phyloP scores from a whole-genome alignment of 1,140 invertebrate species.

The Papilio dardanus region DNA sequence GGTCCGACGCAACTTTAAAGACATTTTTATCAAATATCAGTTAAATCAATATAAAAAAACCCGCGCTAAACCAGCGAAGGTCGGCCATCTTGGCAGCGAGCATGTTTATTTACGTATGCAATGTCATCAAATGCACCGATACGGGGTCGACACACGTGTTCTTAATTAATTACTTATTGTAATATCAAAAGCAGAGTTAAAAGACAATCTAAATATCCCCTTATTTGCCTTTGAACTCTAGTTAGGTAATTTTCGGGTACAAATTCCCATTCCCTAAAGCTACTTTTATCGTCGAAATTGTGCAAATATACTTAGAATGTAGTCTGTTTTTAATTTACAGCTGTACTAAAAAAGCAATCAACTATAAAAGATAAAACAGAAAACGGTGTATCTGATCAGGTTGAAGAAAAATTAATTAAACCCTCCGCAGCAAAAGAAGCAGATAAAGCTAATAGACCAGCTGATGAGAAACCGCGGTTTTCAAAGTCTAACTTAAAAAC shows the following conservation, averaged over 20 bases:
- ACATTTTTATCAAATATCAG: background rate
- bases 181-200: conserved; percentile 32
- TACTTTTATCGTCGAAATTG: background rate
- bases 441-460: conserved; percentile 59
- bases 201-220: too few relatives aligned
- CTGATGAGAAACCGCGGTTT: conserved; percentile 68
- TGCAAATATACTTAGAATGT: conserved; percentile 18
- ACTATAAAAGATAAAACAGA: conserved; percentile 70
- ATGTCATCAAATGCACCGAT: conserved; percentile 68
- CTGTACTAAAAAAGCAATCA: conserved; percentile 71
- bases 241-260: too few relatives aligned
- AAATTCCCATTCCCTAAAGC: background rate
- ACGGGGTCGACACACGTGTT: conserved; percentile 66
- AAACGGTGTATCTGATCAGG: conserved; percentile 64
- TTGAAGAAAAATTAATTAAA: conserved; percentile 72
- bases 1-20: too few relatives aligned
- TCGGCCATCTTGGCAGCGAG: conserved; percentile 66
- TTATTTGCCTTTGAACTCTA: too few relatives aligned
- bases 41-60: conserved; percentile 13
- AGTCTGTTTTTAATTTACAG: conserved; percentile 54
- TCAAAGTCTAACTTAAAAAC: conserved; percentile 67
- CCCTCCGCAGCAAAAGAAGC: conserved; percentile 68
- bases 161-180: conserved; percentile 53
- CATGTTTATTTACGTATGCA: conserved; percentile 73
- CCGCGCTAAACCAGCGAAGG: conserved; percentile 68